Base-by-base conservation (phyloP, 2,797 vertebrate genomes). In the Micropoecilia bifurca region DNA sequence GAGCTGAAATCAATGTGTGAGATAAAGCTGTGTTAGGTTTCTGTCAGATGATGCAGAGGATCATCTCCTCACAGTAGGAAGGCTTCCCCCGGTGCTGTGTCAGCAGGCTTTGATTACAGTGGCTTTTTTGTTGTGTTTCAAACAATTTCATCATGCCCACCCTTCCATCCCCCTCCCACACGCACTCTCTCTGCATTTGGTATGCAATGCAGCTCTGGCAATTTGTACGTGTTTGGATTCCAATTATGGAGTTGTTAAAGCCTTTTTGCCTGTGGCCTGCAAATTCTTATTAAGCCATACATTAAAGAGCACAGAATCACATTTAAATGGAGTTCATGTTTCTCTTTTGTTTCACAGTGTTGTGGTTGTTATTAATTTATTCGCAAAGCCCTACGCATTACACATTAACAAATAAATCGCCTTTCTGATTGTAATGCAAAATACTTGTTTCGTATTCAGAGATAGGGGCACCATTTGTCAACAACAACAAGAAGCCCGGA, bases 151-250 rank as follows among this genome's bases (percentile, higher is more conserved):
- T 96, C 95, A 96, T 95, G 81, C 92, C 50, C 83, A 22, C 68
- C 33, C 63, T 57, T 76, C 46, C 74, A 18, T 86, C 80, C 88
- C 88, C 90, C 87, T n/a, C 69, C 45, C 59, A 33, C 47, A 50
- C 79, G 22, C 85, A 85, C 90, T 90, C 87, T 90, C 87, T 89
- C 86, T 84, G 69, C 80, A 92, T 88, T 95, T 93, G 89, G 93
- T 95, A 95, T 95, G 95, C 95, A 93, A 91, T 87, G 91, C 92
- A 92, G 88, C 84, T 85, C 90, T 86, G 85, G 94, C 94, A 95
- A 95, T 95, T 95, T 96, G 94, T 95, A 95, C 93, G 93, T 95
- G 95, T 96, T 95, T 95, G 94, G 94, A 93, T 96, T 96, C 93
- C 95, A 96, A 96, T 96, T 95, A 96, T 94, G 91, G 91, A 94